A percentile compares a stretch with the other conserved stretches of the same genome.
Conservation (phyloP, 2,113 vertebrate genomes). For the Genyomyrus donnyi region DNA sequence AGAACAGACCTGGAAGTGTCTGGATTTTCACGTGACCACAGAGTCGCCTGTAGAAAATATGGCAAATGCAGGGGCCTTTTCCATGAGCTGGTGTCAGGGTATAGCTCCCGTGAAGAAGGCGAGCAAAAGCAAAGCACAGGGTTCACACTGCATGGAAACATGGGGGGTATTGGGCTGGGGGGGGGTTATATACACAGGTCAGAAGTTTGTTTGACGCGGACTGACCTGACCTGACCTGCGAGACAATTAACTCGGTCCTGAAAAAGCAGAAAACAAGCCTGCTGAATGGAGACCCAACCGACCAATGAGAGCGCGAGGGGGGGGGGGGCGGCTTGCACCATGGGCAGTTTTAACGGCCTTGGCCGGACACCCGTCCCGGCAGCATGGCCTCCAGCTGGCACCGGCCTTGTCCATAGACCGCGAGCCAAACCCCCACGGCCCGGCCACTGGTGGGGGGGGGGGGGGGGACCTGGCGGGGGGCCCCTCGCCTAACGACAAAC, state of each 20-base stretch:
- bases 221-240: not conserved
- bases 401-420: not conserved
- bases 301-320: not conserved
- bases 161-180: not conserved
- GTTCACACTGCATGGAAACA: not conserved
- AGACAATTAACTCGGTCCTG: not conserved
- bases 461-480: not conserved
- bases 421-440: not conserved
- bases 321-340: not conserved
- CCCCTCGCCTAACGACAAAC: not conserved
- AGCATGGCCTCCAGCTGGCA: not conserved
- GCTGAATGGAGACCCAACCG: not conserved
- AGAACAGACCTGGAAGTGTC: not conserved
- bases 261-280: not conserved
- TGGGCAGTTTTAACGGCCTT: not conserved
- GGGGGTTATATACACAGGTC: not conserved
- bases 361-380: not conserved
- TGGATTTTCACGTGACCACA: not conserved
- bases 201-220: not conserved
- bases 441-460: not conserved
- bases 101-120: not conserved
- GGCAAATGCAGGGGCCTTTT: not conserved
- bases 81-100: not conserved
- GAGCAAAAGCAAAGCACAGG: not conserved
- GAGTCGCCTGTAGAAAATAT: not conserved